These are phyloP conservation scores for Hyperoplus immaculatus DNA, from an alignment of 2,797 vertebrate genomes.

Conservation along the genomic window DNA sequence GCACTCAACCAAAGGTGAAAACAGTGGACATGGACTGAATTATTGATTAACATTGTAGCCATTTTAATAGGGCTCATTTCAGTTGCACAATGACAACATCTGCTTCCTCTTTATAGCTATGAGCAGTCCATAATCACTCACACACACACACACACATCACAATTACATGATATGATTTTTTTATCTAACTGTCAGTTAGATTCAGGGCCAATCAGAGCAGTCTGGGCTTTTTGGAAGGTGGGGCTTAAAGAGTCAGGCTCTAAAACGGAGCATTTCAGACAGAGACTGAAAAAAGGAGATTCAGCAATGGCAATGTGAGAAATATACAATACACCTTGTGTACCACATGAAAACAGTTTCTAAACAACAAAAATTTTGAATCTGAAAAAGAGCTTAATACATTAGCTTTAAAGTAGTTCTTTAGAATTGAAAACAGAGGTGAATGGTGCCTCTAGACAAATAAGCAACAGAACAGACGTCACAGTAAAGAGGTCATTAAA, in stretches of 20 bases:
- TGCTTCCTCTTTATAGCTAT: constrained; percentile 43
- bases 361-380: no score
- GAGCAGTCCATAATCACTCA: neutral
- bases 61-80: constrained; percentile 50
- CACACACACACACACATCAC: constrained; percentile 9
- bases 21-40: constrained; percentile 11
- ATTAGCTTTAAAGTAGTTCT: neutral
- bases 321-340: no score
- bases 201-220: no score
- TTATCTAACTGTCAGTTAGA: no score
- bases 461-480: neutral
- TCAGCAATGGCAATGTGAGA: no score
- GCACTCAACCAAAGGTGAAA: constrained; percentile 26
- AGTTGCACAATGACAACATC: constrained; percentile 30
- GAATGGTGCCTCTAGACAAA: neutral
- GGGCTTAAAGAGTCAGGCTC: no score
- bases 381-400: no score
- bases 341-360: no score
- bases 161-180: no score
- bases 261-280: no score
- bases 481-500: neutral
- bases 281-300: no score
- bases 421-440: neutral
- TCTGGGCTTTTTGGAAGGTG: no score
- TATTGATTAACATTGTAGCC: constrained; percentile 47